Evolutionary conservation across 2,113 vertebrate species (phyloP).

Genomic region (Nymphicus hollandicus): DNA sequence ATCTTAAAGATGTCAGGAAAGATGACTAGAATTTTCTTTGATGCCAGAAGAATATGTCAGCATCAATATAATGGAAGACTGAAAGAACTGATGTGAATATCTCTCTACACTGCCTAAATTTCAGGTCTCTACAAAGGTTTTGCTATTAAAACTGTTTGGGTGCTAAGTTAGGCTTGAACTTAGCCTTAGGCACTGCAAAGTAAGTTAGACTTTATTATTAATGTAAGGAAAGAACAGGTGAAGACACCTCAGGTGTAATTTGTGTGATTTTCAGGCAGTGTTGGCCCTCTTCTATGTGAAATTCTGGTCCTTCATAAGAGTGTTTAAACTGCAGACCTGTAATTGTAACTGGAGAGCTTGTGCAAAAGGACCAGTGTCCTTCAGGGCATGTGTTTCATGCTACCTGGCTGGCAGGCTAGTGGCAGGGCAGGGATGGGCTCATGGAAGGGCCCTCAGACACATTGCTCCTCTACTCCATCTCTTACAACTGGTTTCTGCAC

Average conservation of each 20-base stretch:
- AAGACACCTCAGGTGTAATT: not conserved
- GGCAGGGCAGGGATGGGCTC: not conserved
- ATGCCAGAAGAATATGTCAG: not conserved
- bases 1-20: slow-evolving; percentile 4
- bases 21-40: not conserved
- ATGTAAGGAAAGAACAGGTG: not conserved
- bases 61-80: not conserved
- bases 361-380: not conserved
- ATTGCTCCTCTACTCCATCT: not conserved
- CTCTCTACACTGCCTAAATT: not conserved
- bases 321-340: not conserved
- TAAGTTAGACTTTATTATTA: not conserved
- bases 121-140: not conserved
- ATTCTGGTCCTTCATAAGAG: not conserved
- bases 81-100: not conserved
- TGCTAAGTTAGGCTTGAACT: not conserved
- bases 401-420: not conserved
- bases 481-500: not conserved
- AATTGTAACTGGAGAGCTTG: not conserved
- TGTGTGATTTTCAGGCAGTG: not conserved
- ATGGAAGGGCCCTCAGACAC: not conserved
- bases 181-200: not conserved
- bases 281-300: not conserved
- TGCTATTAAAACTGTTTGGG: not conserved
- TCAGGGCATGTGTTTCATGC: not conserved